A percentile compares a stretch with the other conserved stretches of the same genome.
These are phyloP conservation scores for Callopanchax toddi DNA, from an alignment of 2,113 vertebrate genomes.

Conservation along the genomic window DNA sequence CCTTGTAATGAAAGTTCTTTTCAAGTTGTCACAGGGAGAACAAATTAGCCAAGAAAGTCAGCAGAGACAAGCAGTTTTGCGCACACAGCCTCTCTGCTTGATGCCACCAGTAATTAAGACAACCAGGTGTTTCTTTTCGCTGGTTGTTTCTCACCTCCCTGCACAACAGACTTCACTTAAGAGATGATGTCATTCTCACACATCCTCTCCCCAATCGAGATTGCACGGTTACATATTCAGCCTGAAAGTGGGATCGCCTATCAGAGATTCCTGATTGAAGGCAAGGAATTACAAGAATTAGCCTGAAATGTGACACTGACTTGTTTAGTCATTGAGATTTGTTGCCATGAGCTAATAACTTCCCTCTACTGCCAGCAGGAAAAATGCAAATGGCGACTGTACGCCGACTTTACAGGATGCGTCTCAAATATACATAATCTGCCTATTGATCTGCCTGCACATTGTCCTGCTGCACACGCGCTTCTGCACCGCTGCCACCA, in stretches of 20 bases:
- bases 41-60: constrained; percentile 21
- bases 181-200: constrained; percentile 15
- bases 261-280: not conserved
- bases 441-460: constrained; percentile 8
- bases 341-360: constrained; percentile 18
- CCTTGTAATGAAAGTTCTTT: constrained; percentile 35
- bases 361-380: constrained; percentile 6
- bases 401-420: not conserved
- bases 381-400: constrained; percentile 15
- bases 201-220: constrained; percentile 6
- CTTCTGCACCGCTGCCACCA: constrained; percentile 2
- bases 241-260: constrained; percentile 2
- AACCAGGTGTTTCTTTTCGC: constrained; percentile 42
- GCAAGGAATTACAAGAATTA: not conserved
- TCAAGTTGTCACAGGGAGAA: constrained; percentile 22
- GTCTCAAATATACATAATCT: constrained; percentile 44
- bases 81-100: constrained; percentile 23
- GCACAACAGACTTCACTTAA: constrained; percentile 9
- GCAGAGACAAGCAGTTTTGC: constrained; percentile 12
- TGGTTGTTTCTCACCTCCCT: constrained; percentile 35
- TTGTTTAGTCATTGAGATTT: constrained; percentile 13
- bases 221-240: constrained; percentile 19
- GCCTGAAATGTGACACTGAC: not conserved
- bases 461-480: constrained; percentile 17
- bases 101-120: constrained; percentile 39